Base-by-base conservation (phyloP, 2,888 invertebrate species). In the Agrochola litura region DNA sequence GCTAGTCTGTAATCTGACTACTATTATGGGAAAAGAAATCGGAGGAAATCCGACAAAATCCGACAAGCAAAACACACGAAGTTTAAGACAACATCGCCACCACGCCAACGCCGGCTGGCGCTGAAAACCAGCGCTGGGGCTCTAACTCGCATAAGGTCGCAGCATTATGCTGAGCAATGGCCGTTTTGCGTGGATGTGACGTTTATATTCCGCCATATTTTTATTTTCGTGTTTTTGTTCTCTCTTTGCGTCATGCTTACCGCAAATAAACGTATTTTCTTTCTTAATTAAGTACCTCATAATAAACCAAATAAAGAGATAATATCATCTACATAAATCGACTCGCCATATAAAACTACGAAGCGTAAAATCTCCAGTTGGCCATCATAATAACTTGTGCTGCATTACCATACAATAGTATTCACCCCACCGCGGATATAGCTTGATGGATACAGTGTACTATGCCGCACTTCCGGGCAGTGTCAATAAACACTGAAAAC, bases 341-440 rank as follows among this genome's bases (percentile, higher is more conserved):
- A 9, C 41, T 64, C 83, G 43, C 81, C 41, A 65, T 73, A 82
- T 76, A 84, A 77, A 87, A 83, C 77, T 83, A 81, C 78, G 37
- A 22, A 85, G 75, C 88, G 85, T 88, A 67, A 83, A 82, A 88
- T 85, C 85, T 75, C 66, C 67, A 60, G 77, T 77, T 66, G 46
- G 73, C 77, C 73, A 81, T 81, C 79, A 67, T 68, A 79, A 86
- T 79, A 78, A 85, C 58, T 79, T 63, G 61, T 58, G 22, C 22
- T 58, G 30, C 46, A 88, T 88, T 87, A 81, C 76, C 88, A 87
- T 87, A 87, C 88, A 87, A 87, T 88, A 64, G 74, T 56, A 56
- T 66, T 64, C 79, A 72, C 81, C 86, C 83, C 75, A 66, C 70
- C 63, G 52, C 66, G 79, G 75, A 81, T 63, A 60, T 76, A 77